Evolutionary conservation across 1,140 invertebrate species (phyloP).

Genomic region (Dreissena rostriformis): DNA sequence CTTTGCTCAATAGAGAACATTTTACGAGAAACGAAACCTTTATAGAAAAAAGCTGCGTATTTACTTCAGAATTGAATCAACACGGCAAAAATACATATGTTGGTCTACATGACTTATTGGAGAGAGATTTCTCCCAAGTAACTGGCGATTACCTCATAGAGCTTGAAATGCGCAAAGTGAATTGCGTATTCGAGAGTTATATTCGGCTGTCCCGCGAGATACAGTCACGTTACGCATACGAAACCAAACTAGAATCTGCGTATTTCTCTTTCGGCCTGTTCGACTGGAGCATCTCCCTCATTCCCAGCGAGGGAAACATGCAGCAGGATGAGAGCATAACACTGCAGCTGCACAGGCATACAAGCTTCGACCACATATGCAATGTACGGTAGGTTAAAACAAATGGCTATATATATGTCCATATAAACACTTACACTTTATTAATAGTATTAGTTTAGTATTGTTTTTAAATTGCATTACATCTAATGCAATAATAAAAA

Average conservation of each 20-base stretch:
- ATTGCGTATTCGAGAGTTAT: constrained; percentile 89
- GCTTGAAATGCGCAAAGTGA: constrained; percentile 89
- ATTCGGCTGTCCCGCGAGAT: constrained; percentile 67
- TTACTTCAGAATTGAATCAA: constrained; percentile 86
- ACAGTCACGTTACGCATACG: constrained; percentile 57
- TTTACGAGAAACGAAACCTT: constrained; percentile 89
- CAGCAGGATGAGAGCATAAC: constrained; percentile 82
- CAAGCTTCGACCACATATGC: constrained; percentile 91
- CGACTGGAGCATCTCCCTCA: constrained; percentile 91
- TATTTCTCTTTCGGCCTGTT: constrained; percentile 91
- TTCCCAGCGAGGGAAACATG: constrained; percentile 82
- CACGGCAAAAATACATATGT: constrained; percentile 92
- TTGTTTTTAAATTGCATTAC: too few species aligned
- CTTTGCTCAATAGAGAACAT: constrained; percentile 91
- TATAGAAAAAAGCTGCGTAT: constrained; percentile 88
- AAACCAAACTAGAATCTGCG: constrained; percentile 86
- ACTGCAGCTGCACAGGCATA: constrained; percentile 87
- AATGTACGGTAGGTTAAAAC: constrained; percentile 87
- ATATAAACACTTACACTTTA: too few species aligned
- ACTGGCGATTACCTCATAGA: constrained; percentile 93
- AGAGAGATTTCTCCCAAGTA: constrained; percentile 90
- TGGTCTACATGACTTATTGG: constrained; percentile 88
- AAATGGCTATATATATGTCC: too few species aligned
- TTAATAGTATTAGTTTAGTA: too few species aligned
- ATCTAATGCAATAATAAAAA: too few species aligned